phyloP scores from a whole-genome alignment of 2,888 invertebrate species.

The Acrobasis repandana region DNA sequence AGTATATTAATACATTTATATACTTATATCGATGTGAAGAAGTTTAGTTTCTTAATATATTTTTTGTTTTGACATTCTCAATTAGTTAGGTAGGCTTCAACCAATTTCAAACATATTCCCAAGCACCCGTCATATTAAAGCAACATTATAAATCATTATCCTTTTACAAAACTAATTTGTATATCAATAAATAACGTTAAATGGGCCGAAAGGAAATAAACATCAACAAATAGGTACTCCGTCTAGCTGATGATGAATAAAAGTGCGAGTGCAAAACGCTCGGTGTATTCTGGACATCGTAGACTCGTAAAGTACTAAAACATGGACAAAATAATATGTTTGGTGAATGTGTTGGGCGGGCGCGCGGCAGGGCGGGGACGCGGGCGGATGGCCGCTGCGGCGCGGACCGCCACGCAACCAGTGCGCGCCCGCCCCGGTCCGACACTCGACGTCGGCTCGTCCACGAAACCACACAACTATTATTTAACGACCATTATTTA shows the following conservation, averaged over 20 bases:
- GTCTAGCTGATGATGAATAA: slow-evolving; percentile 17
- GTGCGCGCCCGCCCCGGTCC: slow-evolving; percentile 81
- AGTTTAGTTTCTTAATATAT: no score
- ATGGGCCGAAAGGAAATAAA: not conserved
- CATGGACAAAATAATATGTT: slow-evolving; percentile 58
- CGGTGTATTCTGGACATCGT: slow-evolving; percentile 40
- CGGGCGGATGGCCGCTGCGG: slow-evolving; percentile 44
- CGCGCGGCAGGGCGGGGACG: slow-evolving; percentile 46
- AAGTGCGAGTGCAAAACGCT: slow-evolving; percentile 28
- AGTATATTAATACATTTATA: no score
- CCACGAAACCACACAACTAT: slow-evolving; percentile 74
- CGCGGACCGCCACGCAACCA: slow-evolving; percentile 58
- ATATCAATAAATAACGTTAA: not conserved
- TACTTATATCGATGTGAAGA: no score
- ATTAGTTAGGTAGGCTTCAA: no score
- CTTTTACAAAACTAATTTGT: not conserved
- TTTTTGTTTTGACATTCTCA: no score
- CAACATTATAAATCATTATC: not conserved
- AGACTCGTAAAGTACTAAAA: slow-evolving; percentile 50
- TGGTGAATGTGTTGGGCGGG: slow-evolving; percentile 55
- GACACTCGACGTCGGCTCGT: slow-evolving; percentile 84
- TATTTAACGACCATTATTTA: slow-evolving; percentile 73
- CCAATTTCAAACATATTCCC: not conserved
- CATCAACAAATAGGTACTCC: not conserved
- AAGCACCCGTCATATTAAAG: not conserved